Evolutionary conservation across 1,140 invertebrate genomes (phyloP).

Genomic region (Ceratina australensis): DNA sequence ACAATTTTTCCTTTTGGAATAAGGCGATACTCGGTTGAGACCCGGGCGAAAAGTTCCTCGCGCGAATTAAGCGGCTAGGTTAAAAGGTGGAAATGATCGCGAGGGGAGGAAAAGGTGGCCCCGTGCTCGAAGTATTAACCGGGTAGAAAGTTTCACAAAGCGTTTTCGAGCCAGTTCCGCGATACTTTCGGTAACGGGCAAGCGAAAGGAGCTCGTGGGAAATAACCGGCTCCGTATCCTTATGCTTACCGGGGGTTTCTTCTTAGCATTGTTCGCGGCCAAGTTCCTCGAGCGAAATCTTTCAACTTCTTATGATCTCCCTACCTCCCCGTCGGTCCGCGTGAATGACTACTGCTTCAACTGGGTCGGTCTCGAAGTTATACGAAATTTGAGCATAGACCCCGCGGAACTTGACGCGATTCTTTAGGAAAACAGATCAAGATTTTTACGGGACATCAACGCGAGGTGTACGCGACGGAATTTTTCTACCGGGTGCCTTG

Average conservation of each 20-base stretch:
- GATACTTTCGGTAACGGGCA: slow-evolving; percentile 24
- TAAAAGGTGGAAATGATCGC: slow-evolving; percentile 47
- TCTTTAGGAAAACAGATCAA: no score
- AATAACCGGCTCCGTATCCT: slow-evolving; percentile 44
- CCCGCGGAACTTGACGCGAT: no score
- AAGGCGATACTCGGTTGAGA: no score
- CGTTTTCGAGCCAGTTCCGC: slow-evolving; percentile 40
- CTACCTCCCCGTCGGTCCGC: slow-evolving; percentile 3
- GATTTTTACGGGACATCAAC: no score
- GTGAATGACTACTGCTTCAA: slow-evolving; percentile 6
- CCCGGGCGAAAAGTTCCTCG: neutral
- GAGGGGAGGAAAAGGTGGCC: slow-evolving; percentile 15
- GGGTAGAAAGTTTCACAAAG: slow-evolving; percentile 36
- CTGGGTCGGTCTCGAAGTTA: slow-evolving; percentile 11
- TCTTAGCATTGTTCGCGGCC: slow-evolving; percentile 54
- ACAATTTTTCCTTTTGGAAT: no score
- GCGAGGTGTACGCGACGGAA: no score
- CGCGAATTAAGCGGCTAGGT: slow-evolving; percentile 37
- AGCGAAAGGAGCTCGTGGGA: slow-evolving; percentile 50
- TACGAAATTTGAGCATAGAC: no score
- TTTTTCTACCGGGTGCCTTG: no score
- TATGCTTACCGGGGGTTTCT: slow-evolving; percentile 47
- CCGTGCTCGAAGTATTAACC: neutral
- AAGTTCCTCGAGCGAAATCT: slow-evolving; percentile 45
- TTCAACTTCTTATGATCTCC: slow-evolving; percentile 51